These are phyloP conservation scores for Diadromus collaris DNA, from an alignment of 2,888 invertebrate species.

Conservation along the genomic window DNA sequence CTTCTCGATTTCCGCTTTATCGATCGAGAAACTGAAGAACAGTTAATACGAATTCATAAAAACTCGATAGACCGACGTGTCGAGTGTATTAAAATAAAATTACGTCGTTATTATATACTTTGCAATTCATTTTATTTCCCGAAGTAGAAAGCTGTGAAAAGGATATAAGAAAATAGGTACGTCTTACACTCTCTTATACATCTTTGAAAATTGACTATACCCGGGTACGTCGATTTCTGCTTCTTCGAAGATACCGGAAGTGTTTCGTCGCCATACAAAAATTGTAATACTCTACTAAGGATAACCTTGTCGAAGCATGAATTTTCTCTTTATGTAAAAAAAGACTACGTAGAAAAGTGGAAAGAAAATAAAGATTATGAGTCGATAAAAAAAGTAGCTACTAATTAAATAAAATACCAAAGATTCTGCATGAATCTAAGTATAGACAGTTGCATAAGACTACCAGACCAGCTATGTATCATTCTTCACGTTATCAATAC, in stretches of 20 bases:
- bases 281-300: too few species aligned
- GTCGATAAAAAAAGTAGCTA: background rate
- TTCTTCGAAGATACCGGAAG: constrained; percentile 2
- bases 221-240: constrained; percentile 4
- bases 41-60: background rate
- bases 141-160: background rate
- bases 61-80: background rate
- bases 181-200: too few species aligned
- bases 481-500: constrained; percentile 36
- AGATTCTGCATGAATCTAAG: constrained; percentile 34
- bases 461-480: background rate
- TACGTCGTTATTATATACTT: background rate
- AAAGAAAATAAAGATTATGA: constrained; percentile 20
- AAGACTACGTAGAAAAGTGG: background rate
- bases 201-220: background rate
- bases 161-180: too few species aligned
- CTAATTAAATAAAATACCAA: too few species aligned
- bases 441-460: constrained; percentile 18
- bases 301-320: too few species aligned
- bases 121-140: background rate
- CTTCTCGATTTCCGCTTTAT: too few species aligned
- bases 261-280: background rate
- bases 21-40: too few species aligned
- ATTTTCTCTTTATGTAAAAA: too few species aligned
- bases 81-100: background rate